A percentile compares a stretch with the other conserved stretches of the same genome.
Evolutionary conservation across 2,797 vertebrate genomes (phyloP).

Genomic region (Lithobates pipiens): DNA sequence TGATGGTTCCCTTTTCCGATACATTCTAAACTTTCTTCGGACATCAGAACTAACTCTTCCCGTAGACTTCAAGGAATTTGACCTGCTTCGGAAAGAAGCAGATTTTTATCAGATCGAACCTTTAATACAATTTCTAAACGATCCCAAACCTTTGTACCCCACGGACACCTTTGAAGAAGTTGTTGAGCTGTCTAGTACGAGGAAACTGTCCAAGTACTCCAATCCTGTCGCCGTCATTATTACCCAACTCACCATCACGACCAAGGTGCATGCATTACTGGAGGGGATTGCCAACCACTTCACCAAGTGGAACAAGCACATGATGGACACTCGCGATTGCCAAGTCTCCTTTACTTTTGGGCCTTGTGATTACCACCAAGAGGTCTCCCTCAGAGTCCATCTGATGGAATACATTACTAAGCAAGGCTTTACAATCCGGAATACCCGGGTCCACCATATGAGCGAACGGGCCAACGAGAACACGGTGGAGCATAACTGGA

Average conservation of each 20-base stretch:
- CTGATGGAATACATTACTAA: conserved; percentile 99
- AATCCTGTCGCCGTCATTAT: conserved; percentile 98
- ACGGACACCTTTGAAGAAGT: conserved; percentile 97
- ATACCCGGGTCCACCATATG: conserved; percentile 98
- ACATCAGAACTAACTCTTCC: conserved; percentile 96
- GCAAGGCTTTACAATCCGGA: conserved; percentile 96
- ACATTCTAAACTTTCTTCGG: conserved; percentile 96
- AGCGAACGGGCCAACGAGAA: conserved; percentile 98
- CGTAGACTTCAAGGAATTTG: conserved; percentile 93
- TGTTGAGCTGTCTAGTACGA: conserved; percentile 95
- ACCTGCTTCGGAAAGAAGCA: conserved; percentile 94
- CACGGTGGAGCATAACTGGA: conserved; percentile 99
- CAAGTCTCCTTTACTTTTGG: conserved; percentile 99
- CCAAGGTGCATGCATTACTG: conserved; percentile 92
- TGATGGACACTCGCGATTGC: conserved; percentile 99
- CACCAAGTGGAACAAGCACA: conserved; percentile 99
- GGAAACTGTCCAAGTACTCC: conserved; percentile 98
- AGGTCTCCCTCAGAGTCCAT: conserved; percentile 93
- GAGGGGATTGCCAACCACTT: conserved; percentile 97
- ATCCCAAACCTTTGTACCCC: conserved; percentile 94
- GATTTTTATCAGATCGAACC: conserved; percentile 99
- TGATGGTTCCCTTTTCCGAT: conserved; percentile 95
- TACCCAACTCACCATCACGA: conserved; percentile 95
- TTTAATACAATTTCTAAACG: conserved; percentile 93
- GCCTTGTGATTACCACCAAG: conserved; percentile 98